Evolutionary conservation across 2,888 invertebrate genomes (phyloP), one percentile per base, ranked within the genome.

Genomic region (Nephrotoma guestfalica): DNA sequence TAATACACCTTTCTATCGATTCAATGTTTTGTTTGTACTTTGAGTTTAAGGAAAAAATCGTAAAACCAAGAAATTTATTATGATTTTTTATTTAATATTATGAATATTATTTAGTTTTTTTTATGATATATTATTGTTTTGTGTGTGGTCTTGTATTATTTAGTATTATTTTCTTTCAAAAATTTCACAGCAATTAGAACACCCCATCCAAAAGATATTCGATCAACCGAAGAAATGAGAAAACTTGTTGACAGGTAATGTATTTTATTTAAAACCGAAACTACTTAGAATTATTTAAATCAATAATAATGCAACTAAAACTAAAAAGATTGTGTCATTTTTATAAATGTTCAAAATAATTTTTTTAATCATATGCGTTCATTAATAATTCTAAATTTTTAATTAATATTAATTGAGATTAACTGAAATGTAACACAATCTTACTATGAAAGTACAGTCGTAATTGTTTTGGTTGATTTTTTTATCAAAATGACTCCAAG

Each of bases 241-340:
- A 97, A 97, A 95, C 96, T 97, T 93, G 96, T 97, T 94, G 97
- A 97, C 95, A 97, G 97, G 97, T 97, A 95, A 96, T 95, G 96
- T 92, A 89, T 88, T 84, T 87, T 86, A 86, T 87, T 45, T 87
- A 87, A 86, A 87, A 86, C 30, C 87, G 86, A 87, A 86, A 11
- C 84, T 51, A 71, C 18, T 2, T 71, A 71, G 9, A 71, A 18
- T 30, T 30, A 30, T 71, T 11, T 71, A 71, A 71, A 57, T 11
- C 45, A 11, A 9, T 85, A 57, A 42, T 45, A 84, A 84, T 86
- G 83, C 85, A 18, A 86, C 86, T 86, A 15, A 45, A 83, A 42
- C 86, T 87, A 43, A 86, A 87, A 87, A 86, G 87, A 86, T 86
- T 43, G 85, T 71, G 71, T 71, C 71, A 71, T 86, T 86, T 86